Evolutionary conservation across 2,797 vertebrate species (phyloP), one percentile per base, ranked within the genome.

Genomic region (Cyclura pinguis): DNA sequence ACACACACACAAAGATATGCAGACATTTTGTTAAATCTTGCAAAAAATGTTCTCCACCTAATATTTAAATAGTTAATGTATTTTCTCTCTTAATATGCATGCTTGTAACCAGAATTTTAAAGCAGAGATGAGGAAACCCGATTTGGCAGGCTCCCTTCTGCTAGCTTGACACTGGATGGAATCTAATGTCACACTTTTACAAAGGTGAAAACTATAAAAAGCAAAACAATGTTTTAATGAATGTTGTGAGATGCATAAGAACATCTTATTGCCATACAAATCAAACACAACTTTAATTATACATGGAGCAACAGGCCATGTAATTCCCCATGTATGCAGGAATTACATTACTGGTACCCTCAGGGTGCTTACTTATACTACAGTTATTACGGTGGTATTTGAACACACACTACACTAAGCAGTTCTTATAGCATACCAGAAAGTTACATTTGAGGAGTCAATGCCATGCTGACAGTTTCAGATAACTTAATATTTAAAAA

Each of bases 381-480:
- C 24, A 62, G 35, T 74, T 42, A 77, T 77, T 86, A 76, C 32
- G n/a, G 50, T 47, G 32, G 57, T 87, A 92, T 69, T 82, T 2
- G 80, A 88, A 77, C 62, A 84, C 80, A 85, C 47, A 80, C 10
- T 42, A 67, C 1, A 84, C 67, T 35, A 38, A 91, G 10, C 87
- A 91, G 87, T 59, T 92, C 35, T 62, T 3, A 9, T 57, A 0
- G 0, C 35, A 80, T n/a, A 20, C 90, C 74, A 78, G 47, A 92
- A 67, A 4, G 6, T 38, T 35, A 14, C 62, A n/a, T 13, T 87
- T 67, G 47, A 69, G 84, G 20, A 7, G 7, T 93, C 93, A 93
- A 10, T 74, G 62, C 38, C 69, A 38, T 38, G n/a, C 18, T 91
- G 89, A 69, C 12, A 38, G 27, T 67, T 94, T 93, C 86, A 91